A percentile compares a stretch with the other conserved stretches of the same genome.
Conservation (phyloP, 1,140 invertebrate genomes). For the Dinoponera quadriceps region DNA sequence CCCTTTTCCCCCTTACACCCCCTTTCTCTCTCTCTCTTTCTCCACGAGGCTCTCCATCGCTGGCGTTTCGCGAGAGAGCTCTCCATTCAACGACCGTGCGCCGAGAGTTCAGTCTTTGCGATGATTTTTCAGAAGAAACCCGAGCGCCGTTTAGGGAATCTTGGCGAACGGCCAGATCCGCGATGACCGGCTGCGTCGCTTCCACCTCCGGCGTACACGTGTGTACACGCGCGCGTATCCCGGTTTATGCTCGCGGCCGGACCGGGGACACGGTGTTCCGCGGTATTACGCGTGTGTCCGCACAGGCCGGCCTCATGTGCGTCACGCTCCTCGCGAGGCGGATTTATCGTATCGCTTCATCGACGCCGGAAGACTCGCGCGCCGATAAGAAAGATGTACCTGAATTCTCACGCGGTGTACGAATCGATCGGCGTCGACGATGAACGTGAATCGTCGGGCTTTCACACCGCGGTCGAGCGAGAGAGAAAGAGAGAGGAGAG, state of each 20-base stretch:
- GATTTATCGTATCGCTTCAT: background rate
- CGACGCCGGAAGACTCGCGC: background rate
- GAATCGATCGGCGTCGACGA: background rate
- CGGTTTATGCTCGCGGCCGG: slow-evolving; percentile 3
- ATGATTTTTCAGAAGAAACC: slow-evolving; percentile 78
- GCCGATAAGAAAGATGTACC: background rate
- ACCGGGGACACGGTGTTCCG: background rate
- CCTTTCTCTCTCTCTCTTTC: background rate
- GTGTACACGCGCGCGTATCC: slow-evolving; percentile 19
- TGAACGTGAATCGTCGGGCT: too few relatives aligned
- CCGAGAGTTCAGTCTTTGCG: slow-evolving; percentile 66
- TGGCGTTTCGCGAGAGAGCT: slow-evolving; percentile 26
- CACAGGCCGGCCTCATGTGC: background rate
- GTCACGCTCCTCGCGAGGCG: background rate
- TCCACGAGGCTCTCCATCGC: slow-evolving; percentile 17
- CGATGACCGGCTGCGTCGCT: slow-evolving; percentile 49
- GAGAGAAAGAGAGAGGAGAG: too few relatives aligned
- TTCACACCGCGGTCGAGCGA: too few relatives aligned
- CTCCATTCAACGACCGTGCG: slow-evolving; percentile 40
- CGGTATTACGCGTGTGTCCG: background rate
- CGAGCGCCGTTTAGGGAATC: slow-evolving; percentile 84
- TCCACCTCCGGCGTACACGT: slow-evolving; percentile 34
- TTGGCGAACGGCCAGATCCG: slow-evolving; percentile 74
- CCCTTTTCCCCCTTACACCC: too few relatives aligned
- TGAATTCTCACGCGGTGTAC: background rate